Conservation (phyloP, 2,113 vertebrate species). For the Toxotes chatareus region DNA sequence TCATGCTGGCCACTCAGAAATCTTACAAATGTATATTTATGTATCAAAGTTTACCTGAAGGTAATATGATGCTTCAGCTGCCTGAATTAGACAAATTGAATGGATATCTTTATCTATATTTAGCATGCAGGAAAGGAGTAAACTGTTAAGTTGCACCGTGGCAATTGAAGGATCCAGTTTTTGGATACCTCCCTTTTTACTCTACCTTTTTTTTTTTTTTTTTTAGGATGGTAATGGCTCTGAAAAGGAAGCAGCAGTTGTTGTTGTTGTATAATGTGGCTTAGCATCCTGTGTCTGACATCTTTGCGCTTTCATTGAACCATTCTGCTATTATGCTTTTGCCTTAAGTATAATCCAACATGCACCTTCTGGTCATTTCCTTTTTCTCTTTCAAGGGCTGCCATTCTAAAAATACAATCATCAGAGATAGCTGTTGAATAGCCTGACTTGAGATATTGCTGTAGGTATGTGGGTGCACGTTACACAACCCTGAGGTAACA, state of each 20-base stretch:
- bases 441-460: slow-evolving; percentile 49
- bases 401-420: slow-evolving; percentile 62
- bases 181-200: neutral
- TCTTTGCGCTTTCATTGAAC: slow-evolving; percentile 19
- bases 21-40: no score
- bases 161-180: neutral
- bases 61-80: no score
- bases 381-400: neutral
- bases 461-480: slow-evolving; percentile 48
- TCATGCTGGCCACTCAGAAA: no score
- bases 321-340: slow-evolving; percentile 24
- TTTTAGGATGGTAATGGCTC: neutral
- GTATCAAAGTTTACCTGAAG: no score
- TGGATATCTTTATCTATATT: no score
- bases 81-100: no score
- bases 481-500: slow-evolving; percentile 60
- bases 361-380: slow-evolving; percentile 37
- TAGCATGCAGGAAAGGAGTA: neutral
- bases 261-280: neutral
- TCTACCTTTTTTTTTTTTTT: no score
- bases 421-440: slow-evolving; percentile 25
- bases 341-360: slow-evolving; percentile 26
- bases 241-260: neutral
- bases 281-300: slow-evolving; percentile 15
- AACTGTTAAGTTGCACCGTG: no score